These are phyloP conservation scores for Melikaiella ostensackeni DNA, from an alignment of 2,888 invertebrate genomes.

Conservation along the genomic window DNA sequence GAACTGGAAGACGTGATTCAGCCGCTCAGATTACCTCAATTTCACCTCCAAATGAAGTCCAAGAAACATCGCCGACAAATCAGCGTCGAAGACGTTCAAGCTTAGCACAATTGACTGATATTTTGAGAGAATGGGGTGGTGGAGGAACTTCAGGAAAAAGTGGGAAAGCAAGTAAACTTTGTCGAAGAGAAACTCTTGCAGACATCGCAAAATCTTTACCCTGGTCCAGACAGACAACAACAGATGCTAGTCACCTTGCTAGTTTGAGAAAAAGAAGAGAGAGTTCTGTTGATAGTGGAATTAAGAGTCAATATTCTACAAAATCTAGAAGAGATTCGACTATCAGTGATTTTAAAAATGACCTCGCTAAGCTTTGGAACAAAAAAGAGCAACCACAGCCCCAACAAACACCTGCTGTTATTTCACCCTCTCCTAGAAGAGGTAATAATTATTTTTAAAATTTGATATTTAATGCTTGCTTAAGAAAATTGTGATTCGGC, in stretches of 20 bases:
- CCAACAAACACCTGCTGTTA: conserved; percentile 70
- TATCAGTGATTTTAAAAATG: conserved; percentile 83
- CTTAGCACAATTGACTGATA: conserved; percentile 92
- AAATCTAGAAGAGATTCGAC: conserved; percentile 86
- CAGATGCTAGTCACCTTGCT: conserved; percentile 78
- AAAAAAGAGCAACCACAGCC: conserved; percentile 67
- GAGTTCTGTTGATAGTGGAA: conserved; percentile 92
- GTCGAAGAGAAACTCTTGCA: conserved; percentile 91
- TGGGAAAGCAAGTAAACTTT: conserved; percentile 79
- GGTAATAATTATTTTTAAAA: conserved; percentile 58
- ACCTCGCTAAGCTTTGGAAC: conserved; percentile 85
- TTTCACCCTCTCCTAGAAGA: conserved; percentile 72
- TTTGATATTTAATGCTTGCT: background rate
- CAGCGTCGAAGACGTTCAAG: conserved; percentile 89
- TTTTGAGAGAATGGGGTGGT: conserved; percentile 91
- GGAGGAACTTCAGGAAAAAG: conserved; percentile 78
- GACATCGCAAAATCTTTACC: conserved; percentile 91
- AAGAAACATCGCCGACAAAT: conserved; percentile 85
- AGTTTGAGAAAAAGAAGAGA: conserved; percentile 82
- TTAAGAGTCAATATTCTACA: conserved; percentile 83
- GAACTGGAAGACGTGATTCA: conserved; percentile 88
- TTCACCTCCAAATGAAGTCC: conserved; percentile 87
- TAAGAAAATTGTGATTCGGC: too few species aligned
- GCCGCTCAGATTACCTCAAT: conserved; percentile 93
- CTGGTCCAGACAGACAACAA: conserved; percentile 85